phyloP scores from a whole-genome alignment of 1,140 invertebrate genomes.

The Plectrocnemia conspersa region DNA sequence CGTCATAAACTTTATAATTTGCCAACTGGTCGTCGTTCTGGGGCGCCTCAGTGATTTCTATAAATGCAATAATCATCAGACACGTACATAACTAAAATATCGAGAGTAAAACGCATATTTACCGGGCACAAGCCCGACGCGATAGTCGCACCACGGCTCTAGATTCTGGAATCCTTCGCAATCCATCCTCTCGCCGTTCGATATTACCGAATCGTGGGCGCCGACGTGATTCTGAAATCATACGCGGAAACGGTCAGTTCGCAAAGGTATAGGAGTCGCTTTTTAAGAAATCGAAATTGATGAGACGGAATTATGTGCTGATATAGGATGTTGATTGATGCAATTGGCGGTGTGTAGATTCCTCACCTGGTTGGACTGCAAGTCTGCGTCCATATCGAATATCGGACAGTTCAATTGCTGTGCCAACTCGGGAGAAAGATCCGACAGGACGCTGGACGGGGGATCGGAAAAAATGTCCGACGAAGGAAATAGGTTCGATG shows the following conservation, averaged over 20 bases:
- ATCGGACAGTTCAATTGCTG: constrained; percentile 29
- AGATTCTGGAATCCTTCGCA: constrained; percentile 34
- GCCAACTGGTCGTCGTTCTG: constrained; percentile 8
- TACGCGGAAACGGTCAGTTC: no score
- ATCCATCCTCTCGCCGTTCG: constrained; percentile 26
- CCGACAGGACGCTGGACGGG: constrained; percentile 26
- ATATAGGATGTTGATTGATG: no score
- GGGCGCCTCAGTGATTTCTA: background rate
- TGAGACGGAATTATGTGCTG: no score
- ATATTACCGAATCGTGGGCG: background rate
- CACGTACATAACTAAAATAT: constrained; percentile 7
- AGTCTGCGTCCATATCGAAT: constrained; percentile 27
- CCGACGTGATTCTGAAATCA: no score
- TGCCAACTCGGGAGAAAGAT: constrained; percentile 28
- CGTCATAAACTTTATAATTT: background rate
- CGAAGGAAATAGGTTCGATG: background rate
- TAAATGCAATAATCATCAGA: constrained; percentile 4
- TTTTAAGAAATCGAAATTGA: no score
- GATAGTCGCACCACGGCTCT: constrained; percentile 26
- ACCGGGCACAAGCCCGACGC: constrained; percentile 20
- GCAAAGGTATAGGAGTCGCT: no score
- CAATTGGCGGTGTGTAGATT: constrained; percentile 4
- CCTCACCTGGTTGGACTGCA: constrained; percentile 29
- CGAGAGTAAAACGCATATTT: background rate
- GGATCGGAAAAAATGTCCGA: constrained; percentile 16